These are phyloP conservation scores for Elaphurus davidianus DNA, from an alignment of 2,113 vertebrate genomes.

Conservation along the genomic window DNA sequence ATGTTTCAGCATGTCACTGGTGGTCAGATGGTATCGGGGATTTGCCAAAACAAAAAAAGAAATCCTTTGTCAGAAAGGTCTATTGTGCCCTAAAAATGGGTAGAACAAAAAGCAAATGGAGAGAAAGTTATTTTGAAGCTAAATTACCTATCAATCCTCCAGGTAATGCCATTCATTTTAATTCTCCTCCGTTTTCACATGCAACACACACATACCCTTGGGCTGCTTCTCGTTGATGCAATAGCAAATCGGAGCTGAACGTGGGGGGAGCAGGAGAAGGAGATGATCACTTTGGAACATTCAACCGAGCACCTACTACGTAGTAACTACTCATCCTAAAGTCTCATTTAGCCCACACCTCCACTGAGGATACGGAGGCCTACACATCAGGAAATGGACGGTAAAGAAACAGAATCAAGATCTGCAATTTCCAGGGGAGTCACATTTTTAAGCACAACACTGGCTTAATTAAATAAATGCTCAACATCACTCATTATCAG, in stretches of 20 bases:
- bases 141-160: background rate
- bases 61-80: background rate
- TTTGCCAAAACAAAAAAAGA: background rate
- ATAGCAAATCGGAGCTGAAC: background rate
- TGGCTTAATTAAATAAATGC: background rate
- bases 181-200: background rate
- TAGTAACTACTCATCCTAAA: background rate
- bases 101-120: background rate
- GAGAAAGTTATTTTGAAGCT: background rate
- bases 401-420: background rate
- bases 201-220: background rate
- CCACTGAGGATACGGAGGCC: background rate
- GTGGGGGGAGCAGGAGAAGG: background rate
- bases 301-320: background rate
- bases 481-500: no score
- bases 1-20: background rate
- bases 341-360: background rate
- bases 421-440: background rate
- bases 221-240: background rate
- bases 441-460: background rate
- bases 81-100: background rate
- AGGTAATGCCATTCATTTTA: background rate
- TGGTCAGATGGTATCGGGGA: background rate
- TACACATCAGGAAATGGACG: background rate
- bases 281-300: background rate